phyloP scores from a whole-genome alignment of 2,888 invertebrate species.

The Brenthis daphne region DNA sequence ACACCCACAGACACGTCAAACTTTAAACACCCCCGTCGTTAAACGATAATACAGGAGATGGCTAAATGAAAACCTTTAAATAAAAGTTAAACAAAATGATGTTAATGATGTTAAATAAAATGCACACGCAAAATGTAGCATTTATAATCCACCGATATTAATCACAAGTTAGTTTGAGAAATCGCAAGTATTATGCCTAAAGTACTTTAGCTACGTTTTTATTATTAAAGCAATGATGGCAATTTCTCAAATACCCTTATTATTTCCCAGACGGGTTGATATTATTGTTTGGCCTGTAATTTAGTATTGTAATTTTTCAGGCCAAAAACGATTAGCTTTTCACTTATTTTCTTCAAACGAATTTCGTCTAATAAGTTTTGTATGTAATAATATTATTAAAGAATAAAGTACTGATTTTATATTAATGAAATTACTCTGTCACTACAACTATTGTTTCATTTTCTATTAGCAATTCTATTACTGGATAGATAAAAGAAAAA shows the following conservation, averaged over 20 bases:
- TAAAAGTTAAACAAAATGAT: no score
- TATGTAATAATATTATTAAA: background rate
- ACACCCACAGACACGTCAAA: no score
- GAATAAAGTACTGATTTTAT: background rate
- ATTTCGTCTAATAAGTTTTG: constrained; percentile 1
- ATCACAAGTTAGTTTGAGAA: constrained; percentile 4
- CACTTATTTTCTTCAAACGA: constrained; percentile 8
- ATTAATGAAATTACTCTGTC: background rate
- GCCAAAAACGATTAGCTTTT: constrained; percentile 14
- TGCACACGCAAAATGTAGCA: no score
- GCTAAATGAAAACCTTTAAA: no score
- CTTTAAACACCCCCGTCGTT: no score
- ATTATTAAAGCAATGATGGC: constrained; percentile 23
- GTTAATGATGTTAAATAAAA: no score
- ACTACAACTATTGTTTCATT: background rate
- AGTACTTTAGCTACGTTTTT: constrained; percentile 12
- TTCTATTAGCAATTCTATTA: no score
- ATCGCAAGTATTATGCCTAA: constrained; percentile 13
- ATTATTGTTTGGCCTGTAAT: constrained; percentile 28
- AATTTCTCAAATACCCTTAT: constrained; percentile 28
- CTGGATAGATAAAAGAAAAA: no score
- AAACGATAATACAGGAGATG: no score
- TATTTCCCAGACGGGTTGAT: constrained; percentile 26
- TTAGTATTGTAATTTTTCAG: constrained; percentile 28
- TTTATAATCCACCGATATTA: background rate